Evolutionary conservation across 2,113 vertebrate species (phyloP), one percentile per base, ranked within the genome.

Genomic region (Melanostigma gelatinosum): DNA sequence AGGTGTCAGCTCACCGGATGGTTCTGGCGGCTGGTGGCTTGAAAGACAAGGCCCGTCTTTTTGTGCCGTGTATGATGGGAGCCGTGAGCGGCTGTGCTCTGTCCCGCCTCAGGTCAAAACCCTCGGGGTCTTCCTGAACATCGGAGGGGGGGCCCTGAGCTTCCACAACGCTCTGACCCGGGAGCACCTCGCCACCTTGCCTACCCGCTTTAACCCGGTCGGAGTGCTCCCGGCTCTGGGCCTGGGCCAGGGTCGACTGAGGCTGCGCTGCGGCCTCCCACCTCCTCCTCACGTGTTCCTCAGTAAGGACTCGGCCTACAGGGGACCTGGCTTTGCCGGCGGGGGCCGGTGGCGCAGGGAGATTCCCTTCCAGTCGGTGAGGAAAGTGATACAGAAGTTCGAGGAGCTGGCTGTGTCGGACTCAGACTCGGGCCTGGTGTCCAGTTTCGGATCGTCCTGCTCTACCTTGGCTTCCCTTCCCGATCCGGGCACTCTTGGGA

Each of bases 101-200:
- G 82, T 95, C 11, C 94, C 95, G 0, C 94, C 94, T 18, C 83
- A 87, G 50, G 70, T 93, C 60, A 93, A 94, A 88, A 93, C 87
- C 60, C 48, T 94, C 0, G 93, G 93, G 6, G 83, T 95, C 22
- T 94, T 94, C 85, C 83, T 95, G 36, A 95, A 94, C 85, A 61
- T 93, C 5, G 93, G 90, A 9, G 94, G 93, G 0, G 89, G 91
- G 0, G 72, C 62, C 0, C 74, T 95, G 48, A 94, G 93, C 63
- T 95, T 95, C 55, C 55, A 58, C 55, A 58, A 58, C 55, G 46
- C 91, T 13, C 52, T 95, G 72, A 93, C 93, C 63, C 92, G 90
- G 57, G 95, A 95, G 81, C 93, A 94, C 68, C 83, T 94, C 0
- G 82, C 82, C 42, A 92, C 93, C 0, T 76, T 95, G 32, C 93